Evolutionary conservation across 1,140 invertebrate species (phyloP), one percentile per base, ranked within the genome.

Genomic region (Rhopalosiphum padi): DNA sequence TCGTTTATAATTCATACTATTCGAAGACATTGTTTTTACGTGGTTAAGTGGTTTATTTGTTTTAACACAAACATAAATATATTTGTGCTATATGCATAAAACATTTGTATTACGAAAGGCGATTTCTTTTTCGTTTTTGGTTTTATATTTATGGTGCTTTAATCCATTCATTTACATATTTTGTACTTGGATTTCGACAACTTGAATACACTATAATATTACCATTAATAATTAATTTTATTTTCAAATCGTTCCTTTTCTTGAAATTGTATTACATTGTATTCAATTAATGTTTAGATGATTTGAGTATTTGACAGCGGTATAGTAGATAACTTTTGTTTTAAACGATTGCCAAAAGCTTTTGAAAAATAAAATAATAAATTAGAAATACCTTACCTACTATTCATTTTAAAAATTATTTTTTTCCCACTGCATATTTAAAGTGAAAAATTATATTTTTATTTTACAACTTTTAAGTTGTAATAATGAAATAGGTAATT

Each of bases 151-250:
- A 83, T 83, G 1, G 22, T 37, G 7, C 18, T 83, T 37, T 83
- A 37, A 83, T 83, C 82, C 82, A 83, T 83, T 83, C 21, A 37
- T 83, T 83, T 41, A 77, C 60, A 83, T 83, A 83, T 83, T 83
- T 22, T 83, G 37, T 83, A 83, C 41, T 83, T 83, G 82, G 35
- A 83, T 3, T 37, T 82, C n/a, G 68, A 35, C 11, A 23, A 77
- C 60, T 77, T 77, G 60, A 77, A 77, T n/a, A n/a, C n/a, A 77
- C 60, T 77, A 77, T 77, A 77, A 77, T n/a, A n/a, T 77, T 77
- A 77, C 35, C n/a, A 83, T 83, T 37, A 37, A 83, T 37, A 37
- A 83, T 83, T 41, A 22, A 83, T 83, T 37, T 41, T 83, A 41
- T 83, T 83, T 83, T 83, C 77, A 83, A 83, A 22, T 83, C 8